Conservation (phyloP, 2,888 invertebrate genomes). For the Habrosyne pyritoides region DNA sequence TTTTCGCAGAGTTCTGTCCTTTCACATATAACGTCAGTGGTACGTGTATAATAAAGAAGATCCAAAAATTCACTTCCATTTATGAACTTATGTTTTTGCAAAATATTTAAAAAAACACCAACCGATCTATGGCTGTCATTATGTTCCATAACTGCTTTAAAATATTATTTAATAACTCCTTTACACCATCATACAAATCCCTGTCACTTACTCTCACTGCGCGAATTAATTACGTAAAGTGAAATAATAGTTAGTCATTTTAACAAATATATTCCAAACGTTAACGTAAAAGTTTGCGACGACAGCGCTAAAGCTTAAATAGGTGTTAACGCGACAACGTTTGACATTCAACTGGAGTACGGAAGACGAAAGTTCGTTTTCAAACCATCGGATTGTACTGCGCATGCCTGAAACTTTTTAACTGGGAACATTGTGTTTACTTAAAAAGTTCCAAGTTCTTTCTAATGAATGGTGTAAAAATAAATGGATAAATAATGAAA, state of each 20-base stretch:
- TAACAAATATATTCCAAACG: neutral
- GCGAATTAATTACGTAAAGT: constrained; percentile 10
- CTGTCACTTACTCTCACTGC: constrained; percentile 20
- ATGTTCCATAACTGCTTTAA: constrained; percentile 70
- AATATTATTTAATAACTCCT: constrained; percentile 14
- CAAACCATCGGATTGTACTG: constrained; percentile 39
- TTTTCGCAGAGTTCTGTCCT: constrained; percentile 56
- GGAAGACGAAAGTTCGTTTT: constrained; percentile 57
- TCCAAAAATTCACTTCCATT: constrained; percentile 78
- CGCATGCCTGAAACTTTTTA: constrained; percentile 65
- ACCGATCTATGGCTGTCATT: constrained; percentile 50
- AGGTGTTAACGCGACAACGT: constrained; percentile 43
- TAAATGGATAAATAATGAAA: no score
- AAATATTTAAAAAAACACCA: constrained; percentile 57
- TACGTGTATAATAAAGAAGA: constrained; percentile 58
- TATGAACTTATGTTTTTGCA: constrained; percentile 56
- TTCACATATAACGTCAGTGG: constrained; percentile 51
- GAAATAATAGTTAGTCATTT: constrained; percentile 1
- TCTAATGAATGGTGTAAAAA: no score
- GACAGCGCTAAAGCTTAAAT: constrained; percentile 19
- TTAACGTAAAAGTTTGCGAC: constrained; percentile 55
- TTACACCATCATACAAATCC: constrained; percentile 13
- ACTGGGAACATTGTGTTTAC: constrained; percentile 17
- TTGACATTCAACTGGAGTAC: constrained; percentile 50
- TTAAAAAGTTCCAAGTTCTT: neutral